A percentile compares a stretch with the other conserved stretches of the same genome.
Conservation (phyloP, 1,140 invertebrate genomes). For the Pentalonia nigronervosa region DNA sequence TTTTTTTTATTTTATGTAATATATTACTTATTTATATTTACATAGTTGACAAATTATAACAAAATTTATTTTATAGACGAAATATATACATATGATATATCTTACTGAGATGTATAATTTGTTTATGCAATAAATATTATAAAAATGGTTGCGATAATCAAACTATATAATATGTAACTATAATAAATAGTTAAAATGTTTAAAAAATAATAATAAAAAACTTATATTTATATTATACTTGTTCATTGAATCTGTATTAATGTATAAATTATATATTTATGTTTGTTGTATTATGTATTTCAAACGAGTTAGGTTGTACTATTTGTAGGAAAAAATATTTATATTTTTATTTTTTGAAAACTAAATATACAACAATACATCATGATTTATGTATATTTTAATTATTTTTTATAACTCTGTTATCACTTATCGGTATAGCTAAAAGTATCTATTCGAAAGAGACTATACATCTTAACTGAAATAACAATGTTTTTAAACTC, state of each 20-base stretch:
- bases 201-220: not conserved
- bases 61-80: not conserved
- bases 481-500: not conserved
- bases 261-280: not conserved
- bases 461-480: not conserved
- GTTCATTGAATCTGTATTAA: not conserved
- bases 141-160: not conserved
- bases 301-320: not conserved
- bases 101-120: not conserved
- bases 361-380: slow-evolving; percentile 6
- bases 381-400: not conserved
- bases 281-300: not conserved
- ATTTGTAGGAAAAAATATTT: not conserved
- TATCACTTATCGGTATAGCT: not conserved
- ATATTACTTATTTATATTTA: slow-evolving; percentile 17
- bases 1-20: not conserved
- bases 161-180: not conserved
- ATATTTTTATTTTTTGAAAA: slow-evolving; percentile 1
- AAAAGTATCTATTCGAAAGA: not conserved
- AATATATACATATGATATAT: not conserved
- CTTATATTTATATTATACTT: not conserved
- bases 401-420: not conserved
- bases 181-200: not conserved
- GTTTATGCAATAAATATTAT: not conserved
- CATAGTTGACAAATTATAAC: not conserved